Percentiles rank a stretch among this genome's conserved stretches.
Evolutionary conservation across 2,113 vertebrate species (phyloP).

Genomic region (Larimichthys polyactis): DNA sequence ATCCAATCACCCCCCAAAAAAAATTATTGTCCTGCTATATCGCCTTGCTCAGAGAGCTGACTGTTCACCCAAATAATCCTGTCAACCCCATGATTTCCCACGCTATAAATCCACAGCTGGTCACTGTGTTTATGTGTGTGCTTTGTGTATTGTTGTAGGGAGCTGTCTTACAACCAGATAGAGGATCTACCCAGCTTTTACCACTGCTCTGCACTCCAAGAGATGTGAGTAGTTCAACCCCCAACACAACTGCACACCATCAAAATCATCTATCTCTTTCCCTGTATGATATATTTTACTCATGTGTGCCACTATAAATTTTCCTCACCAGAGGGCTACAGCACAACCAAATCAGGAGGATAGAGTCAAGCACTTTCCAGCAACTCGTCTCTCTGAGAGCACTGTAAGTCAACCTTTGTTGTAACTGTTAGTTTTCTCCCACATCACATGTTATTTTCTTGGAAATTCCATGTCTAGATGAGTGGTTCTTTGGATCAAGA

Average conservation of each 20-base stretch:
- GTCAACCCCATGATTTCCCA: slow-evolving; percentile 70
- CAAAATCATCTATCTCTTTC: not conserved
- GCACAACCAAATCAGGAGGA: slow-evolving; percentile 91
- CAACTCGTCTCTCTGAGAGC: slow-evolving; percentile 89
- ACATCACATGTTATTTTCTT: not conserved
- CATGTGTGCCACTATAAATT: not conserved
- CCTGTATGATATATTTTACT: not conserved
- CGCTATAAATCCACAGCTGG: slow-evolving; percentile 69
- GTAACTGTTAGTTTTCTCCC: not conserved
- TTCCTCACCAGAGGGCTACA: slow-evolving; percentile 89
- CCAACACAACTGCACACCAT: not conserved
- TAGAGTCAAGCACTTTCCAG: slow-evolving; percentile 90
- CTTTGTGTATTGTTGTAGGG: slow-evolving; percentile 82
- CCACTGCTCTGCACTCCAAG: slow-evolving; percentile 90
- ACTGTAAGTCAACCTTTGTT: slow-evolving; percentile 86
- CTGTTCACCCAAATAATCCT: slow-evolving; percentile 52
- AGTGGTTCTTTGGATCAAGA: not conserved
- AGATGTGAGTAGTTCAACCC: slow-evolving; percentile 89
- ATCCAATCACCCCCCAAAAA: slow-evolving; percentile 52
- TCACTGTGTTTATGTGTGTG: slow-evolving; percentile 54
- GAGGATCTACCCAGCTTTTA: slow-evolving; percentile 93
- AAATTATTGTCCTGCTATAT: slow-evolving; percentile 51
- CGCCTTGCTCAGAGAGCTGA: slow-evolving; percentile 40
- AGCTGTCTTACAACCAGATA: slow-evolving; percentile 93
- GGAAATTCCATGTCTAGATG: not conserved